Percentiles rank a stretch among this genome's conserved stretches.
Evolutionary conservation across 2,797 vertebrate species (phyloP).

Genomic region (Cirrhinus molitorella): DNA sequence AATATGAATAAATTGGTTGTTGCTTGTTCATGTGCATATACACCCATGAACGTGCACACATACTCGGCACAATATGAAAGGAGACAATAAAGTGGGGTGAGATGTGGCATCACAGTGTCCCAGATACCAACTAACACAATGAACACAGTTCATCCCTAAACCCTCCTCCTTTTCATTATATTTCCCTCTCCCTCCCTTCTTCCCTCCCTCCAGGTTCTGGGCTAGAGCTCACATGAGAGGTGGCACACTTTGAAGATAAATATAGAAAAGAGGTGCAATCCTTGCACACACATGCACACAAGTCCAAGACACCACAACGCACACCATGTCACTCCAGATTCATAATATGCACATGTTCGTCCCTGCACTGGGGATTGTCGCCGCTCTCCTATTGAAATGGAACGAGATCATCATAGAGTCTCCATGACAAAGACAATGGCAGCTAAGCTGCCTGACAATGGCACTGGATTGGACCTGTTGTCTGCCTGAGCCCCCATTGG

Average conservation of each 20-base stretch:
- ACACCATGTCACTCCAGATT: constrained; percentile 38
- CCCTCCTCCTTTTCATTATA: constrained; percentile 52
- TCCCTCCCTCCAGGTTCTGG: constrained; percentile 78
- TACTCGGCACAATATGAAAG: constrained; percentile 24
- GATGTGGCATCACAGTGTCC: constrained; percentile 61
- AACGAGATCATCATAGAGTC: constrained; percentile 48
- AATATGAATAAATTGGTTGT: not conserved
- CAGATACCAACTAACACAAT: constrained; percentile 57
- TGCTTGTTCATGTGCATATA: constrained; percentile 51
- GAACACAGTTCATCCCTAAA: constrained; percentile 55
- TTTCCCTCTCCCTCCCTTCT: constrained; percentile 25
- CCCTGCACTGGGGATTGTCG: constrained; percentile 35
- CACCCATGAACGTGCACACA: constrained; percentile 34
- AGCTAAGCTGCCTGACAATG: constrained; percentile 40
- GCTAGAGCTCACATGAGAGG: constrained; percentile 91
- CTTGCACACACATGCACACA: constrained; percentile 60
- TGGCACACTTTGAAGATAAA: constrained; percentile 90
- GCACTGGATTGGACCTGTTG: constrained; percentile 54
- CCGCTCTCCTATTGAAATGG: constrained; percentile 42
- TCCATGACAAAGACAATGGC: constrained; percentile 47
- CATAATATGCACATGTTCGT: constrained; percentile 29
- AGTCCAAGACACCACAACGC: constrained; percentile 50
- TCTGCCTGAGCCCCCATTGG: constrained; percentile 36
- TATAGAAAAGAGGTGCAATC: constrained; percentile 86
- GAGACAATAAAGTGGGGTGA: constrained; percentile 36